These are phyloP conservation scores for Taphrorychus bicolor DNA, from an alignment of 2,888 invertebrate species.

Conservation along the genomic window DNA sequence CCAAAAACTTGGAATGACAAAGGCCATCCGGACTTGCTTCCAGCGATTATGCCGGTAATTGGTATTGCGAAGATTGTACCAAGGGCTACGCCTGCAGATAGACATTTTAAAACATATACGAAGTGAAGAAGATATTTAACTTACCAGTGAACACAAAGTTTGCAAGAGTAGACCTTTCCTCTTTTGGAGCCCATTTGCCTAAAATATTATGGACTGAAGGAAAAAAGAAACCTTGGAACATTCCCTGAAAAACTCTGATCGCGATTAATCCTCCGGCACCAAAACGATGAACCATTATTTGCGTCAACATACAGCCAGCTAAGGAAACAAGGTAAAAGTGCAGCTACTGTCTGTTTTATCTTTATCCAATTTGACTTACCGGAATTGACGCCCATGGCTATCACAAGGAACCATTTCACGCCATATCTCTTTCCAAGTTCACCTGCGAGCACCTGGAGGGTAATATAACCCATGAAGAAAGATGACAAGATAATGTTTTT, in stretches of 20 bases:
- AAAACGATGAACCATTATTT: slow-evolving; percentile 70
- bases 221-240: slow-evolving; percentile 76
- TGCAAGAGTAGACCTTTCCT: slow-evolving; percentile 74
- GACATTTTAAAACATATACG: not conserved
- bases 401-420: slow-evolving; percentile 70
- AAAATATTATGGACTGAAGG: slow-evolving; percentile 75
- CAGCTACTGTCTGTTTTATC: not conserved
- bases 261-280: slow-evolving; percentile 69
- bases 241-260: slow-evolving; percentile 75
- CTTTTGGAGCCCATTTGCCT: slow-evolving; percentile 77
- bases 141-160: slow-evolving; percentile 69
- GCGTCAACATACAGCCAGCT: slow-evolving; percentile 68
- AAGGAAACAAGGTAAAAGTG: not conserved
- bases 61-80: slow-evolving; percentile 78
- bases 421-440: slow-evolving; percentile 77
- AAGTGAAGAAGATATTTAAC: not conserved
- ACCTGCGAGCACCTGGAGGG: slow-evolving; percentile 76
- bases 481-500: slow-evolving; percentile 70
- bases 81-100: slow-evolving; percentile 69
- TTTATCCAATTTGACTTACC: slow-evolving; percentile 7
- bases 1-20: slow-evolving; percentile 78
- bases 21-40: slow-evolving; percentile 74
- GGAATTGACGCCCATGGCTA: slow-evolving; percentile 45
- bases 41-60: slow-evolving; percentile 73
- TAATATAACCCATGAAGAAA: slow-evolving; percentile 82